These are phyloP conservation scores for Halcyon senegalensis DNA, from an alignment of 2,113 vertebrate genomes.

Conservation along the genomic window DNA sequence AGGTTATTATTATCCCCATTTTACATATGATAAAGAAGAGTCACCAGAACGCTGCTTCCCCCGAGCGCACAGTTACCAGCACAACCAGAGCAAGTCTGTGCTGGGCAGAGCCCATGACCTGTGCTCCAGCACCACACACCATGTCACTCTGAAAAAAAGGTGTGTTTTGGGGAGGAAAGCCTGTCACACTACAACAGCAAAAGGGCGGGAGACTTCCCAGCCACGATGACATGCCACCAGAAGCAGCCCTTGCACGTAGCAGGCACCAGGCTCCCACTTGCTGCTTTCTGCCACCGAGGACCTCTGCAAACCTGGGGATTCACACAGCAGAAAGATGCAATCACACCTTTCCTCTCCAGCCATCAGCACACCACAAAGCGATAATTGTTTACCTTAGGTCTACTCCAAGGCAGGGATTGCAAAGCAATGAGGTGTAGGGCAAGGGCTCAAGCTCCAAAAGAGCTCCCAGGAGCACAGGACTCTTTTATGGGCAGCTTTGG, in stretches of 20 bases:
- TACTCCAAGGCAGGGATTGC: background rate
- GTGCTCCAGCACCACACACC: background rate
- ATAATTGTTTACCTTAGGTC: background rate
- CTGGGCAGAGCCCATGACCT: background rate
- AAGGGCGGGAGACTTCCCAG: background rate
- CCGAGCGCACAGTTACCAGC: rapidly evolving
- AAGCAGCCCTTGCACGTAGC: background rate
- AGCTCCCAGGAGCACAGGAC: rapidly evolving
- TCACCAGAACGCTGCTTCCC: background rate
- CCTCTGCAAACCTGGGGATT: background rate
- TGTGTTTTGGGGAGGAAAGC: rapidly evolving
- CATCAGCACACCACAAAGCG: background rate
- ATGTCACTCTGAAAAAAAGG: rapidly evolving
- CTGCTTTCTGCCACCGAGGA: background rate
- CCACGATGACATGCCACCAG: rapidly evolving
- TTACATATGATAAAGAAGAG: slow-evolving; percentile 35
- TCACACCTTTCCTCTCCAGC: background rate
- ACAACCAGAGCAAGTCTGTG: rapidly evolving
- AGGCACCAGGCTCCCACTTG: background rate
- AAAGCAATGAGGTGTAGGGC: background rate
- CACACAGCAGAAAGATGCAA: background rate
- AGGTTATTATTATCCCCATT: slow-evolving; percentile 60
- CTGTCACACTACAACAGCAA: background rate
- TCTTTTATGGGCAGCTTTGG: background rate
- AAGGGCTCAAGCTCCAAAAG: background rate